Evolutionary conservation across 2,113 vertebrate species (phyloP).

Genomic region (Pongo abelii): DNA sequence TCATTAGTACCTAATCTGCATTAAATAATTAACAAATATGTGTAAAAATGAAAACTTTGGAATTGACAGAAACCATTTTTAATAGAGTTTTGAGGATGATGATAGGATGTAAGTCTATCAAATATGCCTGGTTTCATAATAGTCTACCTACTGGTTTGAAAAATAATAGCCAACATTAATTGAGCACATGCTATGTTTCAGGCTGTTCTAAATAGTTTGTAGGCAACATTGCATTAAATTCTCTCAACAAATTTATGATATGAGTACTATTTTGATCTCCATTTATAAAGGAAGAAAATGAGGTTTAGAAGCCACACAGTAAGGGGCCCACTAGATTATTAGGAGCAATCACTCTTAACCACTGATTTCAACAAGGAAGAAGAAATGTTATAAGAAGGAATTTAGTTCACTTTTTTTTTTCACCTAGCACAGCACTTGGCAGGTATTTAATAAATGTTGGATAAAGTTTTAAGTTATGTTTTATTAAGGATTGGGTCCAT

Average conservation of each 20-base stretch:
- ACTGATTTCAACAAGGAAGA: constrained; percentile 34
- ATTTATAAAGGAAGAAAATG: constrained; percentile 4
- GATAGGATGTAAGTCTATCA: neutral
- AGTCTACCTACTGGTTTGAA: neutral
- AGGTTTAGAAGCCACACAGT: neutral
- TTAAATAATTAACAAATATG: neutral
- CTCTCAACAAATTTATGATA: neutral
- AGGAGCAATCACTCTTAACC: neutral
- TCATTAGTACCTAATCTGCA: neutral
- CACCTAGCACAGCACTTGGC: constrained; percentile 1
- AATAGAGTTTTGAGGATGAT: neutral
- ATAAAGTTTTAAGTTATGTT: constrained; percentile 70
- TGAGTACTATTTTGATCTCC: neutral
- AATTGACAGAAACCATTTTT: neutral
- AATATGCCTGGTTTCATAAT: neutral
- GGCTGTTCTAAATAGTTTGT: neutral
- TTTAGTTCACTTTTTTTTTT: constrained; percentile 2
- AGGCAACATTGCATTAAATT: neutral
- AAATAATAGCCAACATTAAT: neutral
- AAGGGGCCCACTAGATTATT: neutral
- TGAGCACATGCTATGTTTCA: constrained; percentile 3
- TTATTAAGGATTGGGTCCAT: constrained; percentile 54
- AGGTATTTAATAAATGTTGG: constrained; percentile 70
- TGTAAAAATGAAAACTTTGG: constrained; percentile 26
- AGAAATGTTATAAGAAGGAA: constrained; percentile 37